Base-by-base conservation (phyloP, 30 jellyfish, hydroid and myxozoan species). In the Aurelia aurita region DNA sequence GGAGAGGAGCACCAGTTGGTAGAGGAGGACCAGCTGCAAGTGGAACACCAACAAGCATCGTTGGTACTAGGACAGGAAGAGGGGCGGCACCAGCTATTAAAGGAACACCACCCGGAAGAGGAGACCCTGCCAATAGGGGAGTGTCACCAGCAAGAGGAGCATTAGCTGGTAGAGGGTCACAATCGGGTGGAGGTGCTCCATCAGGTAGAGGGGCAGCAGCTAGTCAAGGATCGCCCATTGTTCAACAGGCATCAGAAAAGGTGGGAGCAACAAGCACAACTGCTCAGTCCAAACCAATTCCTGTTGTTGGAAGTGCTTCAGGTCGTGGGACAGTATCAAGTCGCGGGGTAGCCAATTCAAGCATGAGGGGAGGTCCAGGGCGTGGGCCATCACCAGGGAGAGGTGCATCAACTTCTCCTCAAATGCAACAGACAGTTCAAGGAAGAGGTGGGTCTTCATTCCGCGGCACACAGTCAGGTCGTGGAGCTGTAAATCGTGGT, bases 121-220 rank as follows among this genome's bases (percentile, higher is more conserved):
- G 67, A 55, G 67, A 13, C 13, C 67, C 29, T 10, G 22, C 61
- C 10, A 57, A 25, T 15, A 28, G 61, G 44, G 61, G 61, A 15
- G 31, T 21, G 61, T 26, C 23, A 19, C 59, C 80, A 5, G 61
- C 31, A 13, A 28, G 61, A 27, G 80, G 80, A 23, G 61, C 27
- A 28, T 22, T 57, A 26, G 60, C 80, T 23, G 80, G 45, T 12
- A 44, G 70, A 72, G 84, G 70, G 7, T 5, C 70, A 72, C 21
- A 59, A 29, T 11, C 77, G 10, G 77, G 51, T n/a, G 39, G 87
- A 58, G 87, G 90, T 18, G n/a, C 44, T 6, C 61, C 83, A 16
- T 23, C 83, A 3, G 69, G 79, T 25, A 81, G 91, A 32, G 91
- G 91, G 51, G 77, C 91, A n/a, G 66, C 90, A 80, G 2, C 8